Evolutionary conservation across 1,140 invertebrate species (phyloP).

Genomic region (Bombus confusus): DNA sequence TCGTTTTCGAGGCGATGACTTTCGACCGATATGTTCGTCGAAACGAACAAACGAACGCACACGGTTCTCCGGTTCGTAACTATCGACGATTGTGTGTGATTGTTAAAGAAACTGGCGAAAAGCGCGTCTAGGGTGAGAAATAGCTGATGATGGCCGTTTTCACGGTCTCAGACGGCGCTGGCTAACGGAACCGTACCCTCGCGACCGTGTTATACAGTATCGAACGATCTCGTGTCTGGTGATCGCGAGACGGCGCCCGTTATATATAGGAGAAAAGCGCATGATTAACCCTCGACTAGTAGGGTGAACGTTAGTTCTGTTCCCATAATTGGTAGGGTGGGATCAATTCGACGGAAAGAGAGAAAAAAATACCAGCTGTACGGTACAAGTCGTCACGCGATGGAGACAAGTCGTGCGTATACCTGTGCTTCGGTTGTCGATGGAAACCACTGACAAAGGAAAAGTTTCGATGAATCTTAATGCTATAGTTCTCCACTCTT

Average conservation of each 20-base stretch:
- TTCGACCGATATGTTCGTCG: slow-evolving; percentile 43
- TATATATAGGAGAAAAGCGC: slow-evolving; percentile 28
- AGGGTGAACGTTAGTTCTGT: not conserved
- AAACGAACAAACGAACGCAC: not conserved
- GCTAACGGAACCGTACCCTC: slow-evolving; percentile 3
- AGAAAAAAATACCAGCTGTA: slow-evolving; percentile 6
- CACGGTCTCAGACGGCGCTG: slow-evolving; percentile 16
- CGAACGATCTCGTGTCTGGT: slow-evolving; percentile 19
- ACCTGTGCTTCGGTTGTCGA: not conserved
- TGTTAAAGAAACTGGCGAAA: slow-evolving; percentile 5
- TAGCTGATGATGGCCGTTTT: slow-evolving; percentile 48
- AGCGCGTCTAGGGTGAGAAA: not conserved
- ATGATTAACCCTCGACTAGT: slow-evolving; percentile 36
- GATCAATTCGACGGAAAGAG: not conserved
- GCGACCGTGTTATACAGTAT: not conserved
- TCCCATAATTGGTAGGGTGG: slow-evolving; percentile 5
- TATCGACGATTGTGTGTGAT: not conserved
- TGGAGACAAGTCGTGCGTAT: slow-evolving; percentile 9
- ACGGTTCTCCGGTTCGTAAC: slow-evolving; percentile 10
- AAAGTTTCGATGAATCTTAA: too few species aligned
- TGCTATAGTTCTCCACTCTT: too few species aligned
- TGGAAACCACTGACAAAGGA: not conserved
- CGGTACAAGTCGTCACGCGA: not conserved
- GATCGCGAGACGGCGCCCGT: slow-evolving; percentile 11
- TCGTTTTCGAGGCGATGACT: slow-evolving; percentile 48